These are phyloP conservation scores for Allygus modestus DNA, from an alignment of 2,888 invertebrate genomes.

Conservation along the genomic window DNA sequence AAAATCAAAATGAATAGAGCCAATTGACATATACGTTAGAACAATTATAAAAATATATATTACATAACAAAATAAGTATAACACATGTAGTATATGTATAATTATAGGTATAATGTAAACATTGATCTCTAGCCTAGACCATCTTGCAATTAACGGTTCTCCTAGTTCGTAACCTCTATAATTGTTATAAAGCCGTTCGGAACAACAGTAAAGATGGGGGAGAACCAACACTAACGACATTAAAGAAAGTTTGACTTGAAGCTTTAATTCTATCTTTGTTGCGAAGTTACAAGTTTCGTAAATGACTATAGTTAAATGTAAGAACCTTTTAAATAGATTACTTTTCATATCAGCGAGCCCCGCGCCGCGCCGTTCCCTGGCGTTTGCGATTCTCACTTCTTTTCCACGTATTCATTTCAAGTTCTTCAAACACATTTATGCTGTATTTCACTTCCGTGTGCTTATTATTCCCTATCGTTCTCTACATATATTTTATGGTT, in stretches of 20 bases:
- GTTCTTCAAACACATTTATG: slow-evolving; percentile 2
- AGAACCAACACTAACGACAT: slow-evolving; percentile 6
- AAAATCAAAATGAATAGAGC: no score
- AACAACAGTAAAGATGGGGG: not conserved
- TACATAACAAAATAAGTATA: no score
- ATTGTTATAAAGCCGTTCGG: not conserved
- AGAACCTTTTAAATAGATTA: slow-evolving; percentile 40
- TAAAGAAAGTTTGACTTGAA: slow-evolving; percentile 23
- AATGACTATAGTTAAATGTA: slow-evolving; percentile 45
- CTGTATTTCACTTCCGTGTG: slow-evolving; percentile 15
- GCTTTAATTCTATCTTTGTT: slow-evolving; percentile 43
- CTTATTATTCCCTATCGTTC: slow-evolving; percentile 29
- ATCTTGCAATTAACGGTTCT: not conserved
- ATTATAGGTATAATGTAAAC: no score
- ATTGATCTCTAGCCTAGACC: no score
- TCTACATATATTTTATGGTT: slow-evolving; percentile 32
- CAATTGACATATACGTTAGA: no score
- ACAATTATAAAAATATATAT: no score
- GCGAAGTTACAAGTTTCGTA: slow-evolving; percentile 27
- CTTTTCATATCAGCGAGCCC: slow-evolving; percentile 3
- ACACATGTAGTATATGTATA: no score
- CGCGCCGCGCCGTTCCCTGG: not conserved
- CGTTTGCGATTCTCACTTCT: not conserved
- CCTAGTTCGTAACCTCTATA: not conserved
- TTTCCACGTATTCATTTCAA: slow-evolving; percentile 10